phyloP scores from a whole-genome alignment of 2,113 vertebrate genomes.

The Lagopus leucura region DNA sequence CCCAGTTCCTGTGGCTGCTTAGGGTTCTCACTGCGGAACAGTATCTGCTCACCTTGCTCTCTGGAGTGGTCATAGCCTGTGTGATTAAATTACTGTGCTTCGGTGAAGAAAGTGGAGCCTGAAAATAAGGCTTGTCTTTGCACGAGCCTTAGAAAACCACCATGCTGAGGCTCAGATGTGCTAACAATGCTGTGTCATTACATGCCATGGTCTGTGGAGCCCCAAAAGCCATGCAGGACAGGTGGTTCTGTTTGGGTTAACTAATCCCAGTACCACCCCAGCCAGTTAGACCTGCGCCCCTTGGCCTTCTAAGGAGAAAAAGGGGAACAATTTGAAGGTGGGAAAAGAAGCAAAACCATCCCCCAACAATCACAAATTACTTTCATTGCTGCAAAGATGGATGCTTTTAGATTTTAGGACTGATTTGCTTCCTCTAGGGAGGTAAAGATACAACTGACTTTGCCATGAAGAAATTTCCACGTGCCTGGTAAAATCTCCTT shows the following conservation, averaged over 20 bases:
- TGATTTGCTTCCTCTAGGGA: background rate
- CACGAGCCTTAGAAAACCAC: background rate
- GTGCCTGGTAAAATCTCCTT: background rate
- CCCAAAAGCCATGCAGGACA: background rate
- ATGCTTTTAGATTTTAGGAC: background rate
- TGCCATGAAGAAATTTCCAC: background rate
- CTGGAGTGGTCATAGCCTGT: background rate
- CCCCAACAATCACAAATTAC: background rate
- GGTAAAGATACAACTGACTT: background rate
- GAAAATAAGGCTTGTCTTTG: background rate
- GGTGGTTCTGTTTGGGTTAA: background rate
- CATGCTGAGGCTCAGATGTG: background rate
- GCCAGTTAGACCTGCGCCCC: background rate
- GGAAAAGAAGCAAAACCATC: background rate
- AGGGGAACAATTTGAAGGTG: background rate
- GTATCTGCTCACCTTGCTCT: background rate
- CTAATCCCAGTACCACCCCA: background rate
- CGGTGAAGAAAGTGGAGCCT: background rate
- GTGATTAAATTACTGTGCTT: background rate
- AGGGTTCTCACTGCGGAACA: background rate
- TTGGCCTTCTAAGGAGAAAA: background rate
- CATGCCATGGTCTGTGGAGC: background rate
- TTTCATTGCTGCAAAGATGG: background rate
- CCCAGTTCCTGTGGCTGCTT: background rate
- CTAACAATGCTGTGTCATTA: rapidly evolving